These are phyloP conservation scores for Calidris pygmaea DNA, from an alignment of 2,113 vertebrate species.

Conservation along the genomic window DNA sequence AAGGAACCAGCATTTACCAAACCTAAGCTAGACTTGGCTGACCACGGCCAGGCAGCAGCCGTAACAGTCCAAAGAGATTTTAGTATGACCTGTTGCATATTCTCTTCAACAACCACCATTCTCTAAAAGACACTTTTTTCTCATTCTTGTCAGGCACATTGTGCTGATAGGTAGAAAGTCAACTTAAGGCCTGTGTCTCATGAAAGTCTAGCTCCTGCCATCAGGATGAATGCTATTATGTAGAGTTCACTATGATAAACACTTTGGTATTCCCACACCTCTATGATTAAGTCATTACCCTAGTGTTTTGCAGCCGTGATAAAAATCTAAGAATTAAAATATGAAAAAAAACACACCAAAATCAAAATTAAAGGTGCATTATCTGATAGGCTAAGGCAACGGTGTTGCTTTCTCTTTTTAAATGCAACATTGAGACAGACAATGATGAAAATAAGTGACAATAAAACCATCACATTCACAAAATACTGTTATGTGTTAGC, in stretches of 20 bases:
- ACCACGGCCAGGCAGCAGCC: not conserved
- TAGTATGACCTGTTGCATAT: not conserved
- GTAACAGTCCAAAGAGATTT: not conserved
- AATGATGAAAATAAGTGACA: slow-evolving; percentile 20
- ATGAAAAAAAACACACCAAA: not conserved
- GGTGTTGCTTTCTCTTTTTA: not conserved
- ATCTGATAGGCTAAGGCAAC: not conserved
- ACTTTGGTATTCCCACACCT: not conserved
- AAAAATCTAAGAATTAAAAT: slow-evolving; percentile 18
- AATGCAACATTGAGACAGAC: not conserved
- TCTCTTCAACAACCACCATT: not conserved
- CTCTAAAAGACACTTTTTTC: not conserved
- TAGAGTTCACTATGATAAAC: not conserved
- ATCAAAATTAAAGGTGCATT: not conserved
- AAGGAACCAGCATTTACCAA: not conserved
- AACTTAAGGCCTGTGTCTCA: not conserved
- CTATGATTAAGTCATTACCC: not conserved
- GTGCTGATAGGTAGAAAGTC: not conserved
- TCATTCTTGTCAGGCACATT: not conserved
- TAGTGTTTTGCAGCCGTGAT: not conserved
- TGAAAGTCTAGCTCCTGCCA: not conserved
- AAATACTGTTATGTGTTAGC: not conserved
- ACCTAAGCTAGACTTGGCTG: not conserved
- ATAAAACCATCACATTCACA: slow-evolving; percentile 18
- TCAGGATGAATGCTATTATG: not conserved